Base-by-base conservation (phyloP, 2,113 vertebrate genomes). In the Myrmecobius fasciatus region DNA sequence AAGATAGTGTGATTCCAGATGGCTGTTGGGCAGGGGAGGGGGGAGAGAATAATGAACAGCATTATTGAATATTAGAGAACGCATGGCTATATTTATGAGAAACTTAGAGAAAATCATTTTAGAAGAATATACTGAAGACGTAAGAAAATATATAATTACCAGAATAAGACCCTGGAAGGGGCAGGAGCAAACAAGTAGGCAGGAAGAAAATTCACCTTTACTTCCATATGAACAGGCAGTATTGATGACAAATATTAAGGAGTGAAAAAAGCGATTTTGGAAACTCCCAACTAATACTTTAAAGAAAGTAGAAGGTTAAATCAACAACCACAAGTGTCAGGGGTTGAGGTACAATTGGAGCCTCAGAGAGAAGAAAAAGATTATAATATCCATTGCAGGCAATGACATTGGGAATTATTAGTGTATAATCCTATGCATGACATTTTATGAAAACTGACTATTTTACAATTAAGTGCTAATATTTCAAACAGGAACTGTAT, bases 381-480 rank as follows among this genome's bases (percentile, higher is more conserved):
- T 43, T 43, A 20, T 22, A 43, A 43, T 83, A 83, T 83, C 36
- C 14, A 83, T n/a, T 83, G n/a, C 8, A n/a, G 67, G 67, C 43
- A 83, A 83, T 83, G 14, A 83, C 6, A 43, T 83, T 83, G 67
- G 67, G n/a, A n/a, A 83, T 83, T 83, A 83, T 89, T 89, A 92
- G 31, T 92, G 43, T 89, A 51, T 43, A 93, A 46, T 91, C 83
- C 92, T 95, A 92, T 94, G 46, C 67, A 93, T 97, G 93, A 96
- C 54, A 96, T 91, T 96, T 96, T 96, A 94, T 67, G 75, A 92
- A 96, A 96, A 93, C 22, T 94, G 17, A 8, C 28, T 96, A 97
- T 94, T 97, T 97, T 96, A 95, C n/a, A 36, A 96, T 89, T 97
- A 95, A 90, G 92, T 97, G 88, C 89, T 93, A 96, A 96, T 92